phyloP scores from a whole-genome alignment of 1,140 invertebrate genomes.

The Chymomyza costata region DNA sequence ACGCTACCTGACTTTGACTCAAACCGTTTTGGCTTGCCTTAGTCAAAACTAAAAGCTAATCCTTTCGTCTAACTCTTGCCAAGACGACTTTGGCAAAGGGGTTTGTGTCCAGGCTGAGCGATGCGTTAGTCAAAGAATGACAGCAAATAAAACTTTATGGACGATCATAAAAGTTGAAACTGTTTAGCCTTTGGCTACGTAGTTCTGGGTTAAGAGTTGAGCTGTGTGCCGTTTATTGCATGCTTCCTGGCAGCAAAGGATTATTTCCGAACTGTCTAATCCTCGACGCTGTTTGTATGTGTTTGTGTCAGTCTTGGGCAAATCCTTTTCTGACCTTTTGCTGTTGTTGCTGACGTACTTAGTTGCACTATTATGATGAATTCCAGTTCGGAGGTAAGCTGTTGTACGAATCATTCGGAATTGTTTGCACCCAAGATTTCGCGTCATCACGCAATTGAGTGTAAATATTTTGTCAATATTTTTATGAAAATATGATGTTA shows the following conservation, averaged over 20 bases:
- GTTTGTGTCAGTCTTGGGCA: constrained; percentile 12
- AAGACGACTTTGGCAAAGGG: constrained; percentile 34
- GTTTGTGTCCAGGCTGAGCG: constrained; percentile 47
- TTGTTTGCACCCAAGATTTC: no score
- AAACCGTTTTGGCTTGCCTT: neutral
- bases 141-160: constrained; percentile 68
- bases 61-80: constrained; percentile 66
- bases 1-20: constrained; percentile 52
- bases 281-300: constrained; percentile 37
- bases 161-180: constrained; percentile 46
- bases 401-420: no score
- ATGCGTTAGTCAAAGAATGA: constrained; percentile 58
- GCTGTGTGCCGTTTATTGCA: constrained; percentile 41
- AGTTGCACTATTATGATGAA: no score
- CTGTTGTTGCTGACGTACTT: no score
- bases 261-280: constrained; percentile 65
- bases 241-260: constrained; percentile 70
- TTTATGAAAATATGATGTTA: no score
- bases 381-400: no score
- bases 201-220: neutral
- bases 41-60: constrained; percentile 50
- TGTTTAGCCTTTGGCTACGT: neutral
- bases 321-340: constrained; percentile 52
- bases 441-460: neutral
- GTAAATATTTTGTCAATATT: neutral